A percentile compares a stretch with the other conserved stretches of the same genome.
phyloP scores from a whole-genome alignment of 1,140 invertebrate species.

The Lineus longissimus region DNA sequence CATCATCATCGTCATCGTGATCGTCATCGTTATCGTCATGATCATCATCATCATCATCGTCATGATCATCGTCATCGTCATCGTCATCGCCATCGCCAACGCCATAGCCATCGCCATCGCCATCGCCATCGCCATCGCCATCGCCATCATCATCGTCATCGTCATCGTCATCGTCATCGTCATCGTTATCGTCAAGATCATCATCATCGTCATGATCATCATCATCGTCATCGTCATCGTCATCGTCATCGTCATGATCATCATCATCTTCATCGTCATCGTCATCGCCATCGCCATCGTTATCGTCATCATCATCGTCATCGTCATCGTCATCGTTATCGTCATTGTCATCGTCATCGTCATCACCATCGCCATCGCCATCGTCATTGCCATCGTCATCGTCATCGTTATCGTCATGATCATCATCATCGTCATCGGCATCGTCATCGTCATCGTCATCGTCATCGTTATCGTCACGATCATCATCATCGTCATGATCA shows the following conservation, averaged over 20 bases:
- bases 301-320: background rate
- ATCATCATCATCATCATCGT: too few species aligned
- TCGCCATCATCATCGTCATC: background rate
- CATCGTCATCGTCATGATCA: too few species aligned
- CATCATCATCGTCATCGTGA: constrained; percentile 5
- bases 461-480: too few species aligned
- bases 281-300: background rate
- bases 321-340: background rate
- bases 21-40: background rate
- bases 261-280: too few species aligned
- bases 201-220: too few species aligned
- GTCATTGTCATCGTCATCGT: background rate
- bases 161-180: background rate
- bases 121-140: background rate
- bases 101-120: background rate
- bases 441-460: too few species aligned
- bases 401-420: constrained; percentile 2
- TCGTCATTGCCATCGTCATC: background rate
- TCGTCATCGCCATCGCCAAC: background rate
- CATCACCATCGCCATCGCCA: background rate
- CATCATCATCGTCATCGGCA: too few species aligned
- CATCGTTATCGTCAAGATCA: constrained; percentile 14
- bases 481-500: too few species aligned
- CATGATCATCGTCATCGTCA: too few species aligned
- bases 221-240: too few species aligned